Evolutionary conservation across 2,888 invertebrate species (phyloP), one percentile per base, ranked within the genome.

Genomic region (Philereme vetulata): DNA sequence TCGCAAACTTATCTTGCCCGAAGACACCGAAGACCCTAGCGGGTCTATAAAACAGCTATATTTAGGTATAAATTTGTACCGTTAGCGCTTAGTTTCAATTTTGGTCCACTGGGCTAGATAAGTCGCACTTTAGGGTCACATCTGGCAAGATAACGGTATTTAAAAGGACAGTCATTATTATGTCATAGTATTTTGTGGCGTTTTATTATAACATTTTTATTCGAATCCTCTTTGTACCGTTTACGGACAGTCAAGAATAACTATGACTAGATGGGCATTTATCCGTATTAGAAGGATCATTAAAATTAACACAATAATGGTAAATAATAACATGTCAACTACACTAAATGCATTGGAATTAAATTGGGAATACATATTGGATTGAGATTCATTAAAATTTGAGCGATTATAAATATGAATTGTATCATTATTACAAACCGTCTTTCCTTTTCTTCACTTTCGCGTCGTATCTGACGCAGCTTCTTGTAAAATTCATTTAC

Each of bases 351-450:
- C 69, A 74, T 67, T 73, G 72, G 69, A 71, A 74, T 72, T 61
- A 56, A 42, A 38, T 51, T 42, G 40, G 55, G 47, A 55, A 51
- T 58, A 60, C 44, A 40, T 55, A 57, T 46, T 51, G 52, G 46
- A 66, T 60, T 65, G 77, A 76, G 72, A 74, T 76, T 76, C 72
- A 64, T 72, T 76, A 81, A 77, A 72, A 81, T 85, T 86, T 84
- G 85, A 87, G 86, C 86, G 83, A 80, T 76, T 74, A 74, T 72
- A 60, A 61, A 74, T 65, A 72, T 72, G 67, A 72, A 71, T 72
- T 69, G 68, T 61, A 69, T 68, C 68, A 68, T 74, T 69, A 65
- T 50, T 43, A 61, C 44, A 21, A 56, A 59, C 54, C 64, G 46
- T 59, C 53, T 40, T 21, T 51, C 50, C 7, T 51, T 21, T 34